These are phyloP conservation scores for Florisuga fusca DNA, from an alignment of 2,797 vertebrate species.

Conservation along the genomic window DNA sequence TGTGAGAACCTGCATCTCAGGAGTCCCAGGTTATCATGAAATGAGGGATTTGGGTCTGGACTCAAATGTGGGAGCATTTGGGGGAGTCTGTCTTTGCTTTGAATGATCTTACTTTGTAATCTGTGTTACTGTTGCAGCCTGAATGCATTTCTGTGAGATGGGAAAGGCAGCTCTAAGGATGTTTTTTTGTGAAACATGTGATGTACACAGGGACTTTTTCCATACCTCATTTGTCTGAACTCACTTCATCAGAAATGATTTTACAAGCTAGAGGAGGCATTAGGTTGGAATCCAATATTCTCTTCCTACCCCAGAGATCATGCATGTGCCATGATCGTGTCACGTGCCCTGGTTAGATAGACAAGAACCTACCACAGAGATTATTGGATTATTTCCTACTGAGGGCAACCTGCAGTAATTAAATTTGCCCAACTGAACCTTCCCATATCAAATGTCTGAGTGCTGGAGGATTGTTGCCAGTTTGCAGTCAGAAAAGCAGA, in stretches of 20 bases:
- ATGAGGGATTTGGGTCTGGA: not conserved
- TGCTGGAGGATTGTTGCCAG: not conserved
- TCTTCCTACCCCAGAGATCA: not conserved
- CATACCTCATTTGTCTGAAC: not conserved
- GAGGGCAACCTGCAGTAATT: not conserved
- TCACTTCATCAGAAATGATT: not conserved
- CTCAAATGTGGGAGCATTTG: not conserved
- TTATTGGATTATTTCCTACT: not conserved
- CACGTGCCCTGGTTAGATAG: not conserved
- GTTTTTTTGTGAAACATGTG: not conserved
- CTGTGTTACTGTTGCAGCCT: not conserved
- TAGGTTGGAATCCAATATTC: not conserved
- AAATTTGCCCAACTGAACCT: not conserved
- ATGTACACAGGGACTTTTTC: not conserved
- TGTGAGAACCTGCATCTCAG: not conserved
- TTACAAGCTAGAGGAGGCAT: not conserved
- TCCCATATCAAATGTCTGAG: not conserved
- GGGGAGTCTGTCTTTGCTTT: not conserved
- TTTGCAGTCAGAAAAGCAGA: not conserved
- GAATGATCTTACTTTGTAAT: not conserved
- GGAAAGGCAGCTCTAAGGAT: not conserved
- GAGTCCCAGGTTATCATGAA: not conserved
- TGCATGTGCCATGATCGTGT: fast-evolving
- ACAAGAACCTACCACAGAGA: not conserved
- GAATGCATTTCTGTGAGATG: not conserved